Base-by-base conservation (phyloP, 2,888 invertebrate genomes). In the Drosophila lutescens region DNA sequence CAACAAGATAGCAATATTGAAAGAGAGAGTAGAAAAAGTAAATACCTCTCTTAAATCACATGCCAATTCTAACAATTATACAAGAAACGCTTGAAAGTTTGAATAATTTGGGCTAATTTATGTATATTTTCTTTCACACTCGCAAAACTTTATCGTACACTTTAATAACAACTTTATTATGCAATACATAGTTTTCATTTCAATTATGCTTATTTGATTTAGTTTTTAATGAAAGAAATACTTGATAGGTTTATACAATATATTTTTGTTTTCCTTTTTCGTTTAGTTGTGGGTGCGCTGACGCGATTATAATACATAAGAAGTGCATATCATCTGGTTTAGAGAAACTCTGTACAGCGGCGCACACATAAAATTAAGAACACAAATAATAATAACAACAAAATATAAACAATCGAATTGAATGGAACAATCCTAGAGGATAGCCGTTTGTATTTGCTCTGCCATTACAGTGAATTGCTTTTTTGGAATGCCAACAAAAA, bases 401-500 rank as follows among this genome's bases (percentile, higher is more conserved):
- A 73, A 80, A 83, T 61, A 68, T 61, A 72, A 74, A 77, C 84
- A 80, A 66, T 76, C 66, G 59, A 80, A 61, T 74, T 70, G 59
- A 62, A 69, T 71, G 70, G 66, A 69, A 68, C 63, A 70, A 67
- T 53, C 55, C 20, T 47, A 15, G 26, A 70, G 55, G 38, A 53
- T 65, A 53, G 62, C 43, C 57, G 34, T 58, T 43, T 76, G 51
- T 76, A 47, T 68, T 72, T 61, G 66, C 58, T 77, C 38, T 61
- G 63, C 71, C 57, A 66, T 44, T 55, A 36, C 54, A n/a, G 50
- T 56, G 44, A 58, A n/a, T 32, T 59, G 32, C 36, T 65, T 66
- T 55, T 85, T 62, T 72, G 84, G 84, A 84, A 84, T 86, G 84
- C 78, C 80, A 88, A 86, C 77, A 75, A 77, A 74, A 30, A 71